Conservation (phyloP, 2,113 vertebrate species). For the Sigmodon hispidus region DNA sequence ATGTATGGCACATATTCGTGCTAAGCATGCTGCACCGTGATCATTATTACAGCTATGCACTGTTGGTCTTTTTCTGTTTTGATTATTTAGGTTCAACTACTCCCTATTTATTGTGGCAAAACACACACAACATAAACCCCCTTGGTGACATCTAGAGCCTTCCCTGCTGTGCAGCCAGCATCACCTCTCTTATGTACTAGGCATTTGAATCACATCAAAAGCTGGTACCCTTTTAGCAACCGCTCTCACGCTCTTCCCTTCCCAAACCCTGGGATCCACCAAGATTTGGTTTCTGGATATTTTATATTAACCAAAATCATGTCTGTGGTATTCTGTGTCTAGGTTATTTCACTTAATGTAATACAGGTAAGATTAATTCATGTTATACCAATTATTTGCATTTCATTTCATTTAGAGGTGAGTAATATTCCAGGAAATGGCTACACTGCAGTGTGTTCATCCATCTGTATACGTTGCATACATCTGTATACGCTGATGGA, state of each 20-base stretch:
- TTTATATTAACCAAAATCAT: background rate
- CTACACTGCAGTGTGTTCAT: background rate
- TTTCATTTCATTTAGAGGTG: background rate
- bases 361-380: background rate
- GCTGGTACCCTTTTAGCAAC: background rate
- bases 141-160: background rate
- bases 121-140: background rate
- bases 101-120: background rate
- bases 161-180: background rate
- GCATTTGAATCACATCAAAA: background rate
- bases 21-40: fast-evolving
- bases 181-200: background rate
- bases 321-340: background rate
- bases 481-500: background rate
- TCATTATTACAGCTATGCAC: background rate
- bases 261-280: background rate
- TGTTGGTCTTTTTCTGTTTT: background rate
- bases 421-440: background rate
- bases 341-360: background rate
- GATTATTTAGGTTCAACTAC: too few species aligned
- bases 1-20: too few species aligned
- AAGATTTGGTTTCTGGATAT: background rate
- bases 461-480: background rate
- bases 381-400: background rate
- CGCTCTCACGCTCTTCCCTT: background rate